These are phyloP conservation scores for Onychostruthus taczanowskii DNA, from an alignment of 2,113 vertebrate genomes.

Conservation along the genomic window DNA sequence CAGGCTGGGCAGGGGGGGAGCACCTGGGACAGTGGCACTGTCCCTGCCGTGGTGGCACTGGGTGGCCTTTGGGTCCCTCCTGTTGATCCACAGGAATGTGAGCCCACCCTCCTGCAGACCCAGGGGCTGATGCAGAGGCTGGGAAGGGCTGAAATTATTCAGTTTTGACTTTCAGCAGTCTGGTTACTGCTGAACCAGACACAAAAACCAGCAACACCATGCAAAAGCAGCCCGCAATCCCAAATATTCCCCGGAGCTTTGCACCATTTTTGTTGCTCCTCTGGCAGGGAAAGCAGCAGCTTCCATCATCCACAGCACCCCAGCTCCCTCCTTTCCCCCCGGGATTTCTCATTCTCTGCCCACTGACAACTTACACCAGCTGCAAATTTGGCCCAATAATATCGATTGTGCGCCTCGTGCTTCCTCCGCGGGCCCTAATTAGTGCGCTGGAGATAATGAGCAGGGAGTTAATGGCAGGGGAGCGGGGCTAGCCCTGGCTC, in stretches of 20 bases:
- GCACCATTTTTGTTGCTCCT: neutral
- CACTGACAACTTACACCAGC: neutral
- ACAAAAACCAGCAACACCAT: neutral
- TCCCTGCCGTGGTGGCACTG: neutral
- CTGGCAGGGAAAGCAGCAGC: neutral
- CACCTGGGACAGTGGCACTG: neutral
- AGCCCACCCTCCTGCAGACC: neutral
- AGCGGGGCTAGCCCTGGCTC: neutral
- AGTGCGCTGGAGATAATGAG: neutral
- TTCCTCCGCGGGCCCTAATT: constrained; percentile 26
- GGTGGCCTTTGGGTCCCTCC: neutral
- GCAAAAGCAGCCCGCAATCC: neutral
- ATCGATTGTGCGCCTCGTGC: neutral
- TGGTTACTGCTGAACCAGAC: neutral
- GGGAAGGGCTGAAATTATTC: too few relatives aligned
- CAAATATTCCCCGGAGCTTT: neutral
- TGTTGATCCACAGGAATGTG: accelerated
- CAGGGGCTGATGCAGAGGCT: neutral
- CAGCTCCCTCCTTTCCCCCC: neutral
- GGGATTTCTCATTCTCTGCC: neutral
- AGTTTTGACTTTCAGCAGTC: neutral
- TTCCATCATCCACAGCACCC: neutral
- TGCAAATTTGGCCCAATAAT: neutral
- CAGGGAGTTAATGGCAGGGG: neutral
- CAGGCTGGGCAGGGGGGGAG: neutral